These are phyloP conservation scores for Dipodomys spectabilis DNA, from an alignment of 2,113 vertebrate species.

Conservation along the genomic window DNA sequence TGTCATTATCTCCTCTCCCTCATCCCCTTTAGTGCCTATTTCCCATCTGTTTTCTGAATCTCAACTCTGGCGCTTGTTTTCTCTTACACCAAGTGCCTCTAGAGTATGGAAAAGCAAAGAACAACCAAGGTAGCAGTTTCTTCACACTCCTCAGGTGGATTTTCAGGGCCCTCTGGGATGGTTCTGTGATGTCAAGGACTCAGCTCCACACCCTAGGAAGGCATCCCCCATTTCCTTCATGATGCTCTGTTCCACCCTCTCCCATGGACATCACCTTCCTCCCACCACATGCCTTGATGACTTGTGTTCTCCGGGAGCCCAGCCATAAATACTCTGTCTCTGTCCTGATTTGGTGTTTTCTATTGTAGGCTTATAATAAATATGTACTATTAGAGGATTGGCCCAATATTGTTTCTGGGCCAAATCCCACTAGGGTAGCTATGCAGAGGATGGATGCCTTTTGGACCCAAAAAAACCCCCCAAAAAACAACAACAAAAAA, in stretches of 20 bases:
- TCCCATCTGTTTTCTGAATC: background rate
- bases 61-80: background rate
- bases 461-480: background rate
- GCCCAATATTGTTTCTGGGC: constrained; percentile 58
- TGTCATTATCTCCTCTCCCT: background rate
- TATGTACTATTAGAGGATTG: constrained; percentile 51
- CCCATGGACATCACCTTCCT: background rate
- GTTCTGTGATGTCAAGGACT: background rate
- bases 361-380: constrained; percentile 55
- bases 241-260: too few species aligned
- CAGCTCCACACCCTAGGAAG: background rate
- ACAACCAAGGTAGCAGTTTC: background rate
- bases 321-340: background rate
- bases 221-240: background rate
- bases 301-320: background rate
- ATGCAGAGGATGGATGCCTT: background rate
- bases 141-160: background rate
- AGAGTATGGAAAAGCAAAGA: background rate
- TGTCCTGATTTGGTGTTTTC: constrained; percentile 35
- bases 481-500: too few species aligned
- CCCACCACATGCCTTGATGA: background rate
- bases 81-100: background rate
- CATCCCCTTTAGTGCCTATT: background rate
- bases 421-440: constrained; percentile 53
- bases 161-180: background rate